Conservation (phyloP, 2,797 vertebrate species). For the Acridotheres tristis region DNA sequence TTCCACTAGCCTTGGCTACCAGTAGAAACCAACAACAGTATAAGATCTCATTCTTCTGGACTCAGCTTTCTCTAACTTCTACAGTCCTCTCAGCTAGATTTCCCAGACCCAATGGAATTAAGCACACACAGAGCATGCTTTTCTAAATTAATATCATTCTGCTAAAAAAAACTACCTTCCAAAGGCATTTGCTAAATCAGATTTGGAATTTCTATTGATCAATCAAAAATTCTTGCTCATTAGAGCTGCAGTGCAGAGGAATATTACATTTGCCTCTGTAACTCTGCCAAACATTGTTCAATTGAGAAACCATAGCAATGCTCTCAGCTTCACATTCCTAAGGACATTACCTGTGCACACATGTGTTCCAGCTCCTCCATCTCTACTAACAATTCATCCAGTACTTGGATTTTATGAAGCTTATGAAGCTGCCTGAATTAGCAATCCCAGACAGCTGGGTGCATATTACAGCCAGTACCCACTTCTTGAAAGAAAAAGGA, state of each 20-base stretch:
- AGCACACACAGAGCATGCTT: background rate
- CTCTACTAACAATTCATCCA: background rate
- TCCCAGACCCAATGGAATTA: background rate
- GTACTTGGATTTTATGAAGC: background rate
- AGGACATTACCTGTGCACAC: background rate
- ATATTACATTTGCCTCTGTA: background rate
- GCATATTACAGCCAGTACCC: background rate
- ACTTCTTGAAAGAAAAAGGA: background rate
- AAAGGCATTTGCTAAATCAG: background rate
- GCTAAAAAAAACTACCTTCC: background rate
- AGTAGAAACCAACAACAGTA: background rate
- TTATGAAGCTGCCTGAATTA: background rate
- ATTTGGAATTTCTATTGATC: background rate
- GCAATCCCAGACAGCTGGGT: background rate
- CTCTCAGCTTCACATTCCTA: background rate
- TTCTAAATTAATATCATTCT: background rate
- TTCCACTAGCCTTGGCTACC: background rate
- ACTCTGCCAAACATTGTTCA: background rate
- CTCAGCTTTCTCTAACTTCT: background rate
- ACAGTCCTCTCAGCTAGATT: background rate
- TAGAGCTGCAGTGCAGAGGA: background rate
- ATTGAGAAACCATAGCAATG: background rate
- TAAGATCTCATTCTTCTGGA: background rate
- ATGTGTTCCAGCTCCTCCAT: background rate
- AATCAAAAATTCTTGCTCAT: background rate